phyloP scores from a whole-genome alignment of 2,797 vertebrate species.

The Gadopsis bispinosus region DNA sequence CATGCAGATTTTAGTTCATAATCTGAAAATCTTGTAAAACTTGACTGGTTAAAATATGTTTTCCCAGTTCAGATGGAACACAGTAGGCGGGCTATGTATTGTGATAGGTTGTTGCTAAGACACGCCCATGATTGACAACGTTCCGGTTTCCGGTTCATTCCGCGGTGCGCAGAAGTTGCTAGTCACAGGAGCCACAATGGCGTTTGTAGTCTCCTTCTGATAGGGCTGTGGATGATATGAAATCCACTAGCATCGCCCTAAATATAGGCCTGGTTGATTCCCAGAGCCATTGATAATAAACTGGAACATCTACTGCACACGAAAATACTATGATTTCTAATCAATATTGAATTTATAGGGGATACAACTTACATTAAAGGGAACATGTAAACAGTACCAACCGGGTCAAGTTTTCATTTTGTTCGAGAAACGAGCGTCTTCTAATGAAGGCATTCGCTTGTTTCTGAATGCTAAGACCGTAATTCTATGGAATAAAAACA shows the following conservation, averaged over 20 bases:
- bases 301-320: slow-evolving; percentile 89
- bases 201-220: slow-evolving; percentile 86
- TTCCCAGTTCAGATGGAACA: neutral
- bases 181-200: slow-evolving; percentile 88
- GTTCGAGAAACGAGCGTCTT: slow-evolving; percentile 85
- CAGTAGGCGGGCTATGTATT: slow-evolving; percentile 61
- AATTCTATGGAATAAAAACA: slow-evolving; percentile 82
- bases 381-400: slow-evolving; percentile 89
- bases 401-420: slow-evolving; percentile 89
- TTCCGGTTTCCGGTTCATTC: slow-evolving; percentile 75
- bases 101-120: slow-evolving; percentile 78
- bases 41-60: neutral
- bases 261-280: slow-evolving; percentile 87
- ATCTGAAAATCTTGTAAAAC: neutral
- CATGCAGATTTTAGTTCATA: neutral
- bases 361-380: slow-evolving; percentile 88
- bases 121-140: slow-evolving; percentile 76
- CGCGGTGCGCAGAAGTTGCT: slow-evolving; percentile 70
- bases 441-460: slow-evolving; percentile 81
- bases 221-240: slow-evolving; percentile 87
- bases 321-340: slow-evolving; percentile 88
- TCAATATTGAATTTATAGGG: slow-evolving; percentile 84
- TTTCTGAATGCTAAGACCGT: slow-evolving; percentile 82
- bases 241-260: slow-evolving; percentile 91
- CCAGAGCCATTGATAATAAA: slow-evolving; percentile 90